Evolutionary conservation across 1,140 invertebrate genomes (phyloP), one percentile per base, ranked within the genome.

Genomic region (Bombus turneri): DNA sequence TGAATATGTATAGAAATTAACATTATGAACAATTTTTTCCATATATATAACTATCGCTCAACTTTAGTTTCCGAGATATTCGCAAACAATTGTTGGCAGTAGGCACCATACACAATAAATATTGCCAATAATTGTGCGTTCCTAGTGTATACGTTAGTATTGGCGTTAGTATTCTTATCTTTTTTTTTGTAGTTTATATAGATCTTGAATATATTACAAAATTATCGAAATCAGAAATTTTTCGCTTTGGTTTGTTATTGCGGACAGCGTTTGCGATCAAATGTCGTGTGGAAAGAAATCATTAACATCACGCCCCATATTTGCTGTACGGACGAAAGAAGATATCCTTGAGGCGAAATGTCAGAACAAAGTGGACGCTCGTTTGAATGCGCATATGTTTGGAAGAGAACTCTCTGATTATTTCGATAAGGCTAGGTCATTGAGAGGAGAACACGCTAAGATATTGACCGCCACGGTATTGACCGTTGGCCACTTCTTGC

Each of bases 391-490:
- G 85, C 86, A 89, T 90, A 87, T 79, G 86, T 88, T 90, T 86
- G 41, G 71, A 73, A 81, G 69, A 34, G 59, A 87, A 75, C 80
- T 64, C 72, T 28, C 75, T 77, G 88, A 85, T 90, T 84, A 86
- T 80, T 62, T 87, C 34, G 91, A 93, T 93, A 92, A 91, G 74
- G 87, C 84, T 91, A 89, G 86, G 88, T 89, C 78, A 87, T 87
- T 81, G 87, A 87, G 92, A 91, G 75, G 83, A 81, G 87, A 88
- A 91, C 93, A 94, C 93, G 93, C 91, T 71, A 95, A 93, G 91
- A 94, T 95, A 95, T 95, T 94, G 94, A 95, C 92, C 94, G 94
- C 69, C 78, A 64, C 90, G 86, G 88, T 94, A 94, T 94, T 94
- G 93, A 94, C 93, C 94, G 94, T 90, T 91, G 93, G 91, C 92